Conservation (phyloP, 2,888 invertebrate species). For the Apomyelois bistriatella region DNA sequence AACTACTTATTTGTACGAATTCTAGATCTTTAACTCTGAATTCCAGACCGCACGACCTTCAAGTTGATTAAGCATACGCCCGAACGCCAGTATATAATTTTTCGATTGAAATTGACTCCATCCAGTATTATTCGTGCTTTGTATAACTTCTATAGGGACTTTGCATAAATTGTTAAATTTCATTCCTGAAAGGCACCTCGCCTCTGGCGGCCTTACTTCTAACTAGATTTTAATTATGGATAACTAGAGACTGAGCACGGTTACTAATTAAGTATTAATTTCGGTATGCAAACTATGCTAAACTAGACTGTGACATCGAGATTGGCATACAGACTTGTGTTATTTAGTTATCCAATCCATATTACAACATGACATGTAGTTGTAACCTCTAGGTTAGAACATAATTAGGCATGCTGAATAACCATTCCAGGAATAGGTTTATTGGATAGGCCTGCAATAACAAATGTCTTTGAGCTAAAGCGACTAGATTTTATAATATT, state of each 20-base stretch:
- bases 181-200: conserved; percentile 62
- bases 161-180: conserved; percentile 75
- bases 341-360: no score
- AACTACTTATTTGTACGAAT: no score
- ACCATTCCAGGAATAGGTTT: no score
- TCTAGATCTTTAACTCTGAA: no score
- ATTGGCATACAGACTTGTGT: not conserved
- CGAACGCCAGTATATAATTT: not conserved
- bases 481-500: no score
- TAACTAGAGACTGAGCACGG: conserved; percentile 50
- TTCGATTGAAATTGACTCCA: not conserved
- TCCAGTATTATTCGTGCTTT: conserved; percentile 20
- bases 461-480: no score
- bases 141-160: conserved; percentile 31
- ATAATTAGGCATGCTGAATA: no score
- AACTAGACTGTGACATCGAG: not conserved
- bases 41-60: no score
- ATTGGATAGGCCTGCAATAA: no score
- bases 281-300: conserved; percentile 18
- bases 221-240: conserved; percentile 76
- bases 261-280: conserved; percentile 23
- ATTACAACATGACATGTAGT: no score
- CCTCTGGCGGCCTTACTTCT: conserved; percentile 55
- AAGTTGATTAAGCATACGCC: not conserved
- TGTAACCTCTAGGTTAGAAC: no score